A percentile compares a stretch with the other conserved stretches of the same genome.
These are phyloP conservation scores for Polyploca ridens DNA, from an alignment of 2,888 invertebrate genomes.

Conservation along the genomic window DNA sequence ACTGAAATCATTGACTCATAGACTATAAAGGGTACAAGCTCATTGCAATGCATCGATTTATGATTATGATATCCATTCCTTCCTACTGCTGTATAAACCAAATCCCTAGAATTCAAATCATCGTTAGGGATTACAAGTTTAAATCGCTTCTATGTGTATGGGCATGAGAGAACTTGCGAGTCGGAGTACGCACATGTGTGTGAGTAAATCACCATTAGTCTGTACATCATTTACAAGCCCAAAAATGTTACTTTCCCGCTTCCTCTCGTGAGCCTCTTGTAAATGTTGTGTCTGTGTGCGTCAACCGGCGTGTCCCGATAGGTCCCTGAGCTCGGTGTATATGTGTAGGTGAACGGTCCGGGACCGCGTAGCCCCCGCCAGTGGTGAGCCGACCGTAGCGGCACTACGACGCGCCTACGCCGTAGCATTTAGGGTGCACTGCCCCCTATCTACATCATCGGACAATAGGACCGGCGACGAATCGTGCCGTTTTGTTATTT, in stretches of 20 bases:
- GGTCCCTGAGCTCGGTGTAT: slow-evolving; percentile 54
- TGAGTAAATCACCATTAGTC: slow-evolving; percentile 72
- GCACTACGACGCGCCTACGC: slow-evolving; percentile 73
- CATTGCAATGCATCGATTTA: slow-evolving; percentile 5
- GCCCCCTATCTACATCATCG: slow-evolving; percentile 51
- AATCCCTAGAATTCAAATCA: slow-evolving; percentile 80
- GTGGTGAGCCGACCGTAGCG: slow-evolving; percentile 75
- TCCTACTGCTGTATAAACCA: slow-evolving; percentile 54
- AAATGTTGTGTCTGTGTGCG: slow-evolving; percentile 59
- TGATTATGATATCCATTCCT: slow-evolving; percentile 21
- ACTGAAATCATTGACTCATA: neutral
- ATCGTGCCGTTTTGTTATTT: slow-evolving; percentile 74
- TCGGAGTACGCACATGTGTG: slow-evolving; percentile 50
- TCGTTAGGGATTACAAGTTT: slow-evolving; percentile 82
- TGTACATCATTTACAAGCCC: slow-evolving; percentile 78
- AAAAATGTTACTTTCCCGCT: slow-evolving; percentile 79
- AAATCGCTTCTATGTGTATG: slow-evolving; percentile 74
- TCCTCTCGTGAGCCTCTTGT: slow-evolving; percentile 66
- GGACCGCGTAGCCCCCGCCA: slow-evolving; percentile 81
- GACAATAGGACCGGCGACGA: slow-evolving; percentile 73
- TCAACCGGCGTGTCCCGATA: slow-evolving; percentile 50
- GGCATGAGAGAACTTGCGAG: slow-evolving; percentile 60
- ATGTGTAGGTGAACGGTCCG: slow-evolving; percentile 75
- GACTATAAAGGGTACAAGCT: neutral
- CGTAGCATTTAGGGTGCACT: slow-evolving; percentile 56